These are phyloP conservation scores for Redunca redunca DNA, from an alignment of 2,113 vertebrate species.

Conservation along the genomic window DNA sequence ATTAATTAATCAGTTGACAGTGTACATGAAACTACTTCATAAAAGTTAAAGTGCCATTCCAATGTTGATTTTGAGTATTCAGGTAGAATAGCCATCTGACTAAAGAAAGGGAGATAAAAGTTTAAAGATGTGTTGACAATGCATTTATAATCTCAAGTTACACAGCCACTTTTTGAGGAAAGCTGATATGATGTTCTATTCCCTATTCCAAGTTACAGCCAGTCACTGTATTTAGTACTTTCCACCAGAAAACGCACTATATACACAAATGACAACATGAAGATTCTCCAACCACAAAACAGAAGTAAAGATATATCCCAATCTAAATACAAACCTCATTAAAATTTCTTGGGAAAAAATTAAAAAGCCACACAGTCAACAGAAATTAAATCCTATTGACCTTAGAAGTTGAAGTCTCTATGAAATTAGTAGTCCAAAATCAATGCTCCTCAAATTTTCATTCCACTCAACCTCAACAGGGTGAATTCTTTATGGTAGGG, in stretches of 20 bases:
- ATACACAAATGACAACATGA: not conserved
- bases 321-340: not conserved
- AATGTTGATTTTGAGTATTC: not conserved
- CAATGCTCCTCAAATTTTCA: not conserved
- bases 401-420: not conserved
- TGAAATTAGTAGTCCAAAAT: not conserved
- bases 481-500: not conserved
- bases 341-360: not conserved
- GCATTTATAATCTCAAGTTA: not conserved
- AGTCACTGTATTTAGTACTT: not conserved
- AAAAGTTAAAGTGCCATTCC: not conserved
- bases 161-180: not conserved
- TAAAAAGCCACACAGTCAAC: not conserved
- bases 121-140: not conserved
- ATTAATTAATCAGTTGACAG: not conserved
- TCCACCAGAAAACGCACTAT: not conserved
- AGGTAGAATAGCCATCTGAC: not conserved
- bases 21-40: not conserved
- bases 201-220: not conserved
- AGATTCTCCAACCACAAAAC: slow-evolving; percentile 9
- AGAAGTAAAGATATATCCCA: not conserved
- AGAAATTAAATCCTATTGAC: not conserved
- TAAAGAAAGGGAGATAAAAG: not conserved
- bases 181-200: not conserved
- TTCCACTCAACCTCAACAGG: not conserved